These are phyloP conservation scores for Cepphus grylle DNA, from an alignment of 2,113 vertebrate genomes.

Conservation along the genomic window DNA sequence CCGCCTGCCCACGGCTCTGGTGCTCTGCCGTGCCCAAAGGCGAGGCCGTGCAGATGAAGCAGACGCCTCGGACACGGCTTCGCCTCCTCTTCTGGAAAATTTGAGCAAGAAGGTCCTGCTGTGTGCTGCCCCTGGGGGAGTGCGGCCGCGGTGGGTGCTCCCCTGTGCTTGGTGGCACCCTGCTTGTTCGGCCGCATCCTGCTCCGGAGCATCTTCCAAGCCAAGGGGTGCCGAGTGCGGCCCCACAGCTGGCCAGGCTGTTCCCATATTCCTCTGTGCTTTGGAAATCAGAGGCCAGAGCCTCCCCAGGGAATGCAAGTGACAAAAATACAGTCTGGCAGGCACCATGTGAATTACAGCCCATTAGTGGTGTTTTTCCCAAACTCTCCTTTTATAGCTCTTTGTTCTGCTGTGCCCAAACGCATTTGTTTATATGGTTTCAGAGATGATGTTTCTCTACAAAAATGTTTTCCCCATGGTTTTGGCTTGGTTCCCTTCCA, in stretches of 20 bases:
- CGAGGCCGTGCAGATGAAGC: accelerated
- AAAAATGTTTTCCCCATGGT: background rate
- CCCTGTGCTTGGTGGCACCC: background rate
- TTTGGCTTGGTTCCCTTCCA: background rate
- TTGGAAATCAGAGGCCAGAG: background rate
- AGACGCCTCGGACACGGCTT: accelerated
- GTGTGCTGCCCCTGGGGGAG: background rate
- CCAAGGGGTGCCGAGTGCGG: accelerated
- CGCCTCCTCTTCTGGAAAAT: accelerated
- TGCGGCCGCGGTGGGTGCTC: too few relatives aligned
- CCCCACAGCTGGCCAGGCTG: background rate
- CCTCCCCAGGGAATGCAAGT: background rate
- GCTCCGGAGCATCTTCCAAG: accelerated
- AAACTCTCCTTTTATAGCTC: conserved; percentile 45
- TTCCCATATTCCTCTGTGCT: background rate
- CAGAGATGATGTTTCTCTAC: background rate
- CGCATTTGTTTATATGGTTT: background rate
- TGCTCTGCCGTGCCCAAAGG: background rate
- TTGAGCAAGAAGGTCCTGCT: background rate
- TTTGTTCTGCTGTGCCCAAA: background rate
- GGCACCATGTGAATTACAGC: background rate
- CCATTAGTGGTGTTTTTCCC: background rate
- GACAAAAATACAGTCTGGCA: background rate
- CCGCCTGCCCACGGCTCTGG: background rate
- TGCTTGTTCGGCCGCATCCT: accelerated